A percentile compares a stretch with the other conserved stretches of the same genome.
Evolutionary conservation across 2,797 vertebrate genomes (phyloP).

Genomic region (Etheostoma perlongum): DNA sequence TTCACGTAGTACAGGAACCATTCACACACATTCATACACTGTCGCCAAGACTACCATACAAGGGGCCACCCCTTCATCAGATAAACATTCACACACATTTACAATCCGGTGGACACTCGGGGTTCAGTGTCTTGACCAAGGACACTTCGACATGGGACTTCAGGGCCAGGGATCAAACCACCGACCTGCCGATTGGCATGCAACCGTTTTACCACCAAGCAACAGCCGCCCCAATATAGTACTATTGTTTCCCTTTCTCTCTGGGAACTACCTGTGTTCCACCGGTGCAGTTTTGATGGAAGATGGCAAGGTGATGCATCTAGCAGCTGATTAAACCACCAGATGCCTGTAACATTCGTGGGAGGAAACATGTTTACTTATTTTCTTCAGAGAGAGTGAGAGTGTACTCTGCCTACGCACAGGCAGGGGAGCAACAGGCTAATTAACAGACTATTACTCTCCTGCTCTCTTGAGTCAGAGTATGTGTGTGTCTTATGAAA

Average conservation of each 20-base stretch:
- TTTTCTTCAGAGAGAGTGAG: constrained; percentile 55
- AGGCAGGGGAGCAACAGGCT: constrained; percentile 68
- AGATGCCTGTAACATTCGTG: constrained; percentile 44
- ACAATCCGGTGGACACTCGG: too few relatives aligned
- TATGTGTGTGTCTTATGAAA: constrained; percentile 53
- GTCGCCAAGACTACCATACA: too few relatives aligned
- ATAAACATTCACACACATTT: too few relatives aligned
- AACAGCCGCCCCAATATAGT: too few relatives aligned
- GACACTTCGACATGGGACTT: too few relatives aligned
- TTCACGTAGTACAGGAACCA: too few relatives aligned
- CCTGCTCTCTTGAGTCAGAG: constrained; percentile 50
- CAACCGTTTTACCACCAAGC: too few relatives aligned
- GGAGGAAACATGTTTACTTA: constrained; percentile 68
- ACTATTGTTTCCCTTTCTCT: neutral
- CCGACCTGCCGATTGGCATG: too few relatives aligned
- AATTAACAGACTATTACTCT: constrained; percentile 75
- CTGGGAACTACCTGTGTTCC: neutral
- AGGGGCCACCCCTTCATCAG: too few relatives aligned
- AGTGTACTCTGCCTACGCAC: constrained; percentile 50
- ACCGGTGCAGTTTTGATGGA: neutral
- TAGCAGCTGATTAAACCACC: constrained; percentile 36
- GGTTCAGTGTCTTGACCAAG: too few relatives aligned
- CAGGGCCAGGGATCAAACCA: too few relatives aligned
- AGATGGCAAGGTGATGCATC: constrained; percentile 18
- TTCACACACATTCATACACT: too few relatives aligned